Conservation (phyloP, 2,888 invertebrate species). For the Eustalomyia histrio region DNA sequence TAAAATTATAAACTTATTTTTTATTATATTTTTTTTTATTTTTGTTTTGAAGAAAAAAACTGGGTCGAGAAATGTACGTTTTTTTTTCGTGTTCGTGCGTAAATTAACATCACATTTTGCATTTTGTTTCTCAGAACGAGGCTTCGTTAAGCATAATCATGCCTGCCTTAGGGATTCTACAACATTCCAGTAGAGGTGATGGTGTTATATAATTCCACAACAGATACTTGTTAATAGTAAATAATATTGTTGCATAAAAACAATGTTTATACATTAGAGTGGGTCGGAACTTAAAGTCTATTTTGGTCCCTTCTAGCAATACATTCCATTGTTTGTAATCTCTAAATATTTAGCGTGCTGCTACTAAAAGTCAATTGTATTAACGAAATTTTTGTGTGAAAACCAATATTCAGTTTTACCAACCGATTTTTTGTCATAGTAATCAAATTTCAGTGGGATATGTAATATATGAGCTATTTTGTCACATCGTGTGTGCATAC, state of each 20-base stretch:
- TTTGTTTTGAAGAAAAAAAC: slow-evolving; percentile 24
- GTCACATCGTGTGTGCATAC: too few relatives aligned
- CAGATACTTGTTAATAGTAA: neutral
- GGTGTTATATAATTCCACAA: neutral
- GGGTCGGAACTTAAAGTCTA: too few relatives aligned
- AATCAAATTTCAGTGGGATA: too few relatives aligned
- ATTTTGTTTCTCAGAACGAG: neutral
- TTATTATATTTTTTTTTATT: slow-evolving; percentile 55
- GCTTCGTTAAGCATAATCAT: slow-evolving; percentile 23
- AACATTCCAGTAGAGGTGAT: neutral
- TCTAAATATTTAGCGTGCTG: too few relatives aligned
- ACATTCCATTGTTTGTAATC: too few relatives aligned
- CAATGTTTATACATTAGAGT: too few relatives aligned
- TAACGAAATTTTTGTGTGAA: too few relatives aligned
- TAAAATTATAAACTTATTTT: slow-evolving; percentile 58
- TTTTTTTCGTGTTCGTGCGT: slow-evolving; percentile 55
- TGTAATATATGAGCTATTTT: too few relatives aligned
- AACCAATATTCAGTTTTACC: too few relatives aligned
- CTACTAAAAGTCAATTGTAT: too few relatives aligned
- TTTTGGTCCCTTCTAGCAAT: too few relatives aligned
- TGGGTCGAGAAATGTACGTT: slow-evolving; percentile 4
- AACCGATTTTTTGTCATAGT: too few relatives aligned
- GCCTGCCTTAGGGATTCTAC: neutral
- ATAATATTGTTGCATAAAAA: neutral
- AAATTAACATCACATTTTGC: slow-evolving; percentile 37